Evolutionary conservation across 1,140 invertebrate species (phyloP).

Genomic region (Aricia agestis): DNA sequence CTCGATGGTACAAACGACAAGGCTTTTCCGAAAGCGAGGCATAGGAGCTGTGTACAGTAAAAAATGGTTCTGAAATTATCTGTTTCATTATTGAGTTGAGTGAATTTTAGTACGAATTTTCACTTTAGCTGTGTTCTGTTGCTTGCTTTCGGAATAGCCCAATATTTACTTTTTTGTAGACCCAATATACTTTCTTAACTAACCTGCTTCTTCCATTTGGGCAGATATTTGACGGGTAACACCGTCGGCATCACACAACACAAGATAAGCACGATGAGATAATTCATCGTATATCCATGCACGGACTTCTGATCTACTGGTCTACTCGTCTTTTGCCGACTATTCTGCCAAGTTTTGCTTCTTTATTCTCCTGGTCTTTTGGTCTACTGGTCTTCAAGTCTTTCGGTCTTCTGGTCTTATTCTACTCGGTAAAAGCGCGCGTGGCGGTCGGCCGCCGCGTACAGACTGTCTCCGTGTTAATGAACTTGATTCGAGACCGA

Average conservation of each 20-base stretch:
- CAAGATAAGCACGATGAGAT: constrained; percentile 42
- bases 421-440: constrained; percentile 23
- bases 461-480: constrained; percentile 64
- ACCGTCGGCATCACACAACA: constrained; percentile 48
- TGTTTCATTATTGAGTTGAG: too few species aligned
- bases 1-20: too few species aligned
- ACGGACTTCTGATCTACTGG: constrained; percentile 1
- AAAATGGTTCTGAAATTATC: too few species aligned
- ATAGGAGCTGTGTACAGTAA: too few species aligned
- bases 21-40: too few species aligned
- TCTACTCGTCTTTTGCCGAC: neutral
- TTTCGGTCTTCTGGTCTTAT: constrained; percentile 17
- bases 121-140: too few species aligned
- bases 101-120: too few species aligned
- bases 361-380: neutral
- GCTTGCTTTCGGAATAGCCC: too few species aligned
- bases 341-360: neutral
- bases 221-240: constrained; percentile 79
- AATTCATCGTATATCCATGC: constrained; percentile 48
- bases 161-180: too few species aligned
- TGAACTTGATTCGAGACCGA: constrained; percentile 61
- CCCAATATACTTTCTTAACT: constrained; percentile 19
- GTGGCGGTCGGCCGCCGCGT: constrained; percentile 23
- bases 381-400: constrained; percentile 5
- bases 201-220: constrained; percentile 89